These are phyloP conservation scores for Pantala flavescens DNA, from an alignment of 1,140 invertebrate species.

Conservation along the genomic window DNA sequence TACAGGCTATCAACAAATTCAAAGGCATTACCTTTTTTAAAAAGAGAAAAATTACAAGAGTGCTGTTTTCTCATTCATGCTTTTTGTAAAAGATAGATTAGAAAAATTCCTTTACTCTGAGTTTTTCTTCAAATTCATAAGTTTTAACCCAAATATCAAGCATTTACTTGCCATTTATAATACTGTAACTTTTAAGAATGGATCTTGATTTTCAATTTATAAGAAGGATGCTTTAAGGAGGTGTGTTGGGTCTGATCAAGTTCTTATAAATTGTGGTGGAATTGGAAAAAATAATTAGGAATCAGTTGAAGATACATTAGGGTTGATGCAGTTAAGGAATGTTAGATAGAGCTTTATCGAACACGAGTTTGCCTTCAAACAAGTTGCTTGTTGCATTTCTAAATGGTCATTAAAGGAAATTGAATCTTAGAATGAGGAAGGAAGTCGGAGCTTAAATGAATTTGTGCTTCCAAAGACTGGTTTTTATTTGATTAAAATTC, in stretches of 20 bases:
- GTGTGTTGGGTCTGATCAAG: background rate
- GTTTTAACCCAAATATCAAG: no score
- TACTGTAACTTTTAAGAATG: no score
- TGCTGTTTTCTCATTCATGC: no score
- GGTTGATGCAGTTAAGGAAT: background rate
- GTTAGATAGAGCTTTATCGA: background rate
- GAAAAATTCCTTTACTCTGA: no score
- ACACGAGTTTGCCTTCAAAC: background rate
- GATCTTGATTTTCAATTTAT: no score
- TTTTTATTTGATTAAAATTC: background rate
- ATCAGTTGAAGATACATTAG: background rate
- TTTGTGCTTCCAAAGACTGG: constrained; percentile 1
- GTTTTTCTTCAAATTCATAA: no score
- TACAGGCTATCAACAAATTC: background rate
- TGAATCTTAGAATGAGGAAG: background rate
- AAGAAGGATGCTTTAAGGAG: background rate
- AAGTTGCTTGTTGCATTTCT: background rate
- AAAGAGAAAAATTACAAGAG: no score
- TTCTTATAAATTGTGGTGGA: background rate
- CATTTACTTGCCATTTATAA: no score
- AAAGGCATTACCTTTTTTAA: no score
- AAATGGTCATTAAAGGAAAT: background rate
- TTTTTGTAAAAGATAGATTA: no score
- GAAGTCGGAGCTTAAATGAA: background rate
- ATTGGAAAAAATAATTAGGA: background rate